These are phyloP conservation scores for Paracyclopina nana DNA, from an alignment of 1,140 invertebrate genomes.

Conservation along the genomic window DNA sequence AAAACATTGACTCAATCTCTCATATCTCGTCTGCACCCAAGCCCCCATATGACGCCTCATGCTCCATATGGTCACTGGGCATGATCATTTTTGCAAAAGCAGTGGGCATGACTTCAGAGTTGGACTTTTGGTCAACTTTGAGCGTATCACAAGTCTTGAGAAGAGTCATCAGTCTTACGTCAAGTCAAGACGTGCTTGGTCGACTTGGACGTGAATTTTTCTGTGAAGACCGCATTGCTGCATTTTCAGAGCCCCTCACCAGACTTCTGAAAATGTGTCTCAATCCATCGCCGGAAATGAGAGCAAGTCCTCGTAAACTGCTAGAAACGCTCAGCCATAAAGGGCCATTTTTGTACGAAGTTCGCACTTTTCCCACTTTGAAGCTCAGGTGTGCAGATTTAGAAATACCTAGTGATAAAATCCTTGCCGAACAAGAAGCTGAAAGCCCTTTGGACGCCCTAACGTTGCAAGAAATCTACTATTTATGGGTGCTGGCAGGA, in stretches of 20 bases:
- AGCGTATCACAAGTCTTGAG: conserved; percentile 16
- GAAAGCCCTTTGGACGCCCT: conserved; percentile 31
- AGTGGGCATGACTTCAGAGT: conserved; percentile 44
- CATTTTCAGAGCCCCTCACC: no score
- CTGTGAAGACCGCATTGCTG: no score
- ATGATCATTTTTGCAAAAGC: no score
- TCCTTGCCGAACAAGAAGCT: neutral
- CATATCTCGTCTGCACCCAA: conserved; percentile 1
- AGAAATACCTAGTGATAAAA: neutral
- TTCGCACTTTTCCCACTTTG: conserved; percentile 13
- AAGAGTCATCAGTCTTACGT: conserved; percentile 18
- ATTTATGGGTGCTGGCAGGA: conserved; percentile 84
- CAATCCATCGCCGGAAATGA: neutral
- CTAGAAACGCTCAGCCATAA: neutral
- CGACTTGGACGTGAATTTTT: no score
- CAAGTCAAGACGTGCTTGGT: no score
- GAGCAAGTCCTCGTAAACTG: neutral
- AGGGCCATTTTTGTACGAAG: no score
- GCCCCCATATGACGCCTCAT: neutral
- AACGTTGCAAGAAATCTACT: conserved; percentile 59
- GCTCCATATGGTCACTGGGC: conserved; percentile 73
- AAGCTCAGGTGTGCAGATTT: conserved; percentile 16
- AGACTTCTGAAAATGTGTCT: conserved; percentile 9
- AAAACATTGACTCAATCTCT: conserved; percentile 2
- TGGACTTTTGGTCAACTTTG: conserved; percentile 34